These are phyloP conservation scores for Oscheius onirici DNA, from an alignment of 2,888 invertebrate species.

Conservation along the genomic window DNA sequence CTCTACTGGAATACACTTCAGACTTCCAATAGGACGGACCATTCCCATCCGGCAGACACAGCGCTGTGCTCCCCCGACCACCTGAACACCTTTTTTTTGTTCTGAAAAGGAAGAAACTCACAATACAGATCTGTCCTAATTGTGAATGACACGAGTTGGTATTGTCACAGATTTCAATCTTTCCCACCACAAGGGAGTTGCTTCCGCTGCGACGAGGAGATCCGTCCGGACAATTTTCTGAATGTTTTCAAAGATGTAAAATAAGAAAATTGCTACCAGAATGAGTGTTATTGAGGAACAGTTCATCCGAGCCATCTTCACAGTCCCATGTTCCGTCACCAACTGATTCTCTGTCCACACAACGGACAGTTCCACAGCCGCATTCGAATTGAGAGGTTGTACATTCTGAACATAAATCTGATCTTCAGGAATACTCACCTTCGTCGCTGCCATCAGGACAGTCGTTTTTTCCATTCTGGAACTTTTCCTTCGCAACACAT, in stretches of 20 bases:
- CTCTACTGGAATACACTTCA: constrained; percentile 62
- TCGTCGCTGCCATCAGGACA: constrained; percentile 75
- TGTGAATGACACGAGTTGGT: constrained; percentile 52
- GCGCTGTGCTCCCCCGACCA: constrained; percentile 64
- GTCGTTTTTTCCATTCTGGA: constrained; percentile 73
- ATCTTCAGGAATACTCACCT: constrained; percentile 36
- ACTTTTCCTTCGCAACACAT: constrained; percentile 71
- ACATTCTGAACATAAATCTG: constrained; percentile 72
- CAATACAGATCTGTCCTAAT: constrained; percentile 67
- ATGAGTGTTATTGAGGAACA: constrained; percentile 15
- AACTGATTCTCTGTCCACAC: constrained; percentile 71
- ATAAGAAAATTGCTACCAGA: neutral
- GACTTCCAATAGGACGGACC: constrained; percentile 64
- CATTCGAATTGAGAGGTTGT: constrained; percentile 73
- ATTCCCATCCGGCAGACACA: constrained; percentile 70
- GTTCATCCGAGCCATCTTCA: constrained; percentile 57
- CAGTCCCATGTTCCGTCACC: constrained; percentile 71
- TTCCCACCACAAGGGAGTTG: constrained; percentile 43
- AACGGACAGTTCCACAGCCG: constrained; percentile 73
- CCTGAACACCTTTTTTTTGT: constrained; percentile 38
- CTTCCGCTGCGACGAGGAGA: constrained; percentile 33
- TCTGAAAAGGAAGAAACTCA: constrained; percentile 34
- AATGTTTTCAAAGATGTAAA: neutral
- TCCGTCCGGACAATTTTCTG: constrained; percentile 39
- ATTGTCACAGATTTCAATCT: constrained; percentile 43